Evolutionary conservation across 2,888 invertebrate genomes (phyloP), one percentile per base, ranked within the genome.

Genomic region (Punctoribates punctum): DNA sequence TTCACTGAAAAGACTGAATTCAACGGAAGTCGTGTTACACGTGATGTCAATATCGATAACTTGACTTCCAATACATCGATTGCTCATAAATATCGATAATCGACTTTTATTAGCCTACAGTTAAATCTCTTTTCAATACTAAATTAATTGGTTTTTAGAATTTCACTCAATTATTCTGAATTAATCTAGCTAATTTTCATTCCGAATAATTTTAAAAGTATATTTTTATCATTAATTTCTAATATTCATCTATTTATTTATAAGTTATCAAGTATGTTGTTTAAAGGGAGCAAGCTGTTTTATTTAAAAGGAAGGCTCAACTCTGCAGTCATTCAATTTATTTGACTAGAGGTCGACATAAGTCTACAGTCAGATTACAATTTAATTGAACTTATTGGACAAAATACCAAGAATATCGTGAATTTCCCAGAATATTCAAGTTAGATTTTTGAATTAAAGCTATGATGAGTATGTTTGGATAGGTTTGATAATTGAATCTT

Each of bases 11-110:
- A 72, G 72, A 72, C 34, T 48, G 23, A 48, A 23, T n/a, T 20
- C 6, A 72, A 48, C 72, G 72, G 72, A 72, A 72, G 46, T 72
- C 27, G 72, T 48, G 15, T 46, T 23, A 42, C 72, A 72, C 48
- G 72, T 72, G 72, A 72, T 67, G 1, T 72, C 25, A 11, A 8
- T 38, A 48, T 38, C 3, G 23, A 72, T 25, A 25, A 1, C 25
- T 27, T n/a, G 23, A 23, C 27, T 27, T 29, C 27, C 60, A 15
- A 60, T 60, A 27, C 3, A 27, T 60, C 51, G 27, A 27, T 29
- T 20, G 27, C 29, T 17, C 17, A n/a, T 17, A 17, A n/a, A 17
- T n/a, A 51, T 51, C 60, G 60, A 60, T 57, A 51, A 51, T 27
- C 60, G 29, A 60, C n/a, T 51, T 29, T 13, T 60, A 20, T 60